Evolutionary conservation across 2,888 invertebrate species (phyloP).

Genomic region (Tipula helvola): DNA sequence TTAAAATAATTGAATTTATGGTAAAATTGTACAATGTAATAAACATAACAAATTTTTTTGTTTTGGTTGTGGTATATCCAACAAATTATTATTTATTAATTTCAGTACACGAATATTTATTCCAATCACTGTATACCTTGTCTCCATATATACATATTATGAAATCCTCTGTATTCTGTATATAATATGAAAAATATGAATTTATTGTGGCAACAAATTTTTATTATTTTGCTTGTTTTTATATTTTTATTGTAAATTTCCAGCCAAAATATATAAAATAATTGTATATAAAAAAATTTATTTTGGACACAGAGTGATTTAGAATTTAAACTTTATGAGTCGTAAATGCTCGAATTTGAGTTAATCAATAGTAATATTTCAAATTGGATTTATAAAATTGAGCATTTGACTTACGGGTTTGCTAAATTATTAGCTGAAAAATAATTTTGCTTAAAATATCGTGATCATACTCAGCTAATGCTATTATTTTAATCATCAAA

Average conservation of each 20-base stretch:
- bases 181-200: neutral
- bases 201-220: neutral
- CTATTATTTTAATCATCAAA: too few species aligned
- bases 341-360: neutral
- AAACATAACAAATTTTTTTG: neutral
- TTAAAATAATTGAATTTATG: conserved; percentile 4
- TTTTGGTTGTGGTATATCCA: neutral
- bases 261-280: neutral
- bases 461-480: too few species aligned
- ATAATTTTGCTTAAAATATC: too few species aligned
- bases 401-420: too few species aligned
- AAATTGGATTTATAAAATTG: too few species aligned
- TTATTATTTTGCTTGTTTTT: neutral
- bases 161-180: neutral
- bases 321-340: neutral
- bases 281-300: neutral
- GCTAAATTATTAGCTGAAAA: too few species aligned
- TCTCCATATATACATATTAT: neutral
- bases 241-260: neutral
- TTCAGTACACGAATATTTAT: neutral
- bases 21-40: neutral
- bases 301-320: neutral
- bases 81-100: neutral
- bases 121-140: neutral
- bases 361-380: too few species aligned